Base-by-base conservation (phyloP, 2,113 vertebrate genomes). In the Xerus inauris region DNA sequence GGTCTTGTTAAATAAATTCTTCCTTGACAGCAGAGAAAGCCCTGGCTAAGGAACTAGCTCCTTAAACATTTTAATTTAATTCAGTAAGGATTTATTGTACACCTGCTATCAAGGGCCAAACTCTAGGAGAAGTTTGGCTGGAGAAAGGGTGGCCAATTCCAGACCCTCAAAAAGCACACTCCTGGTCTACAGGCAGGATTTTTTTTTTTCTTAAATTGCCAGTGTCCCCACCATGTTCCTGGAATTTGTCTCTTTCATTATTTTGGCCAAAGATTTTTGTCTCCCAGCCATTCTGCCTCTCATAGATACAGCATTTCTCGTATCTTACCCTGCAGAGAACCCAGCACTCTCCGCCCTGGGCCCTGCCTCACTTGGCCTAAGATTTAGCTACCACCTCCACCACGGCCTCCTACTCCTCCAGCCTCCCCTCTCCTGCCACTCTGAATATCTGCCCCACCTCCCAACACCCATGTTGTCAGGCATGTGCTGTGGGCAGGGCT, bases 11-110 rank as follows among this genome's bases (percentile, higher is more conserved):
- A 97, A 97, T 97, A 97, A 97, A 97, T 97, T 87, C 94, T 95
- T 96, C 96, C 87, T 97, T 98, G 97, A 97, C 83, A 94, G 92
- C 57, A 96, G 67, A 97, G 84, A 94, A 94, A 90, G 89, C 32
- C 75, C 94, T 98, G 91, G 96, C 97, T 94, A 71, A 59, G 65
- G 87, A 94, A 94, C 91, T 72, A 83, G 76, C 71, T 96, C 84
- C 87, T 96, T 97, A 91, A 97, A 96, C 89, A 97, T 90, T 97
- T 96, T 91, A 91, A 97, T 97, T 97, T 98, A 97, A 97, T 97
- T 96, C 95, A 97, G 40, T 9, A 76, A 94, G 80, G 87, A 97
- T 97, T 97, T 97, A 97, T 94, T 72, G 19, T 77, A 38, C 65
- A 95, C 54, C 82, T 93, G 80, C 42, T 93, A n/a, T 80, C 65